phyloP scores from a whole-genome alignment of 1,140 invertebrate genomes.

The Leguminivora glycinivorella region DNA sequence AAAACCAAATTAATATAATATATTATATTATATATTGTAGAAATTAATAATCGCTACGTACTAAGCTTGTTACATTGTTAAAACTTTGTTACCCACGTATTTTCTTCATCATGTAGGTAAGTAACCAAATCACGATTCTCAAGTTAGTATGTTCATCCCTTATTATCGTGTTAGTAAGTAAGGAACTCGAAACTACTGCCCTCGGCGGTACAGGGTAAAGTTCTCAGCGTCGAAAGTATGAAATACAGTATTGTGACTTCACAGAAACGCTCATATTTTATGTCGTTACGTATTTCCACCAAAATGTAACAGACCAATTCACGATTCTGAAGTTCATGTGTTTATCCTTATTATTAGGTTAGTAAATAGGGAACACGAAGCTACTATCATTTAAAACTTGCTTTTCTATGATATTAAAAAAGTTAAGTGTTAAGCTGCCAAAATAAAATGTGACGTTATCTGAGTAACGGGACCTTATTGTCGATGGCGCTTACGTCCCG shows the following conservation, averaged over 20 bases:
- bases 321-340: not conserved
- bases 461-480: too few relatives aligned
- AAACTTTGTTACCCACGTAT: not conserved
- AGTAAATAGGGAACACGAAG: not conserved
- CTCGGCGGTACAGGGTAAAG: not conserved
- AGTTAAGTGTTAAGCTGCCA: too few relatives aligned
- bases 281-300: not conserved
- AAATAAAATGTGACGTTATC: not conserved
- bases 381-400: not conserved
- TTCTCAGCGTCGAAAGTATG: not conserved
- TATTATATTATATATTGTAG: too few relatives aligned
- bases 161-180: slow-evolving; percentile 4
- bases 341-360: not conserved
- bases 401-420: too few relatives aligned
- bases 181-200: not conserved
- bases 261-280: not conserved
- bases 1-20: too few relatives aligned
- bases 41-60: too few relatives aligned
- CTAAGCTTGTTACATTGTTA: too few relatives aligned
- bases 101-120: not conserved
- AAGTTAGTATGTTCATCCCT: not conserved
- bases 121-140: not conserved
- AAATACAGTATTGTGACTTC: not conserved
- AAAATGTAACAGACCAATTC: not conserved
- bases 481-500: too few relatives aligned